phyloP scores from a whole-genome alignment of 2,797 vertebrate genomes.

The Hafferia zeledoni region DNA sequence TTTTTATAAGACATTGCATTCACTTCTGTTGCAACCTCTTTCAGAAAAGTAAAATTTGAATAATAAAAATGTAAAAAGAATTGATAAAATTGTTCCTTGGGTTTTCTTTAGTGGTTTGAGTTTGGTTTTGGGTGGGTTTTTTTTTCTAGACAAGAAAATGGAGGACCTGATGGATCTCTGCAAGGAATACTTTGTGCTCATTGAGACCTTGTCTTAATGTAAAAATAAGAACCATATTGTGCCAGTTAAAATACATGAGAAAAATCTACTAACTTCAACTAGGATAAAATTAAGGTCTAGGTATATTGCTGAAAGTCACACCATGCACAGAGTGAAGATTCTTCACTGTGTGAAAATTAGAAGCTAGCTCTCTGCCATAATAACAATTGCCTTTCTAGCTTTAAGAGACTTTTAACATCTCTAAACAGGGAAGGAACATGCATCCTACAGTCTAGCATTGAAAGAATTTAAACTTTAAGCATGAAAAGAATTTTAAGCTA shows the following conservation, averaged over 20 bases:
- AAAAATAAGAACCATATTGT: not conserved
- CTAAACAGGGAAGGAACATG: not conserved
- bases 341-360: not conserved
- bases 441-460: not conserved
- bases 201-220: not conserved
- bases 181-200: not conserved
- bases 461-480: not conserved
- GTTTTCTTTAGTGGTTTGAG: not conserved
- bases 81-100: not conserved
- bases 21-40: not conserved
- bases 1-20: not conserved
- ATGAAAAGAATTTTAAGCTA: slow-evolving; percentile 19
- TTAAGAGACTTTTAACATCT: not conserved
- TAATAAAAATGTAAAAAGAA: not conserved
- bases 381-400: not conserved
- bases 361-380: not conserved
- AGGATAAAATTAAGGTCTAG: not conserved
- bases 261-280: not conserved
- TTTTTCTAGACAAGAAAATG: not conserved
- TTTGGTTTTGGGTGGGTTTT: not conserved
- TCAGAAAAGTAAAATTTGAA: not conserved
- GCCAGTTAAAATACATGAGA: not conserved
- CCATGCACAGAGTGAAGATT: not conserved
- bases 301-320: not conserved
- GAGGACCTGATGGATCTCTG: not conserved